phyloP scores from a whole-genome alignment of 2,888 invertebrate species.

The Trachelus troglodyta region DNA sequence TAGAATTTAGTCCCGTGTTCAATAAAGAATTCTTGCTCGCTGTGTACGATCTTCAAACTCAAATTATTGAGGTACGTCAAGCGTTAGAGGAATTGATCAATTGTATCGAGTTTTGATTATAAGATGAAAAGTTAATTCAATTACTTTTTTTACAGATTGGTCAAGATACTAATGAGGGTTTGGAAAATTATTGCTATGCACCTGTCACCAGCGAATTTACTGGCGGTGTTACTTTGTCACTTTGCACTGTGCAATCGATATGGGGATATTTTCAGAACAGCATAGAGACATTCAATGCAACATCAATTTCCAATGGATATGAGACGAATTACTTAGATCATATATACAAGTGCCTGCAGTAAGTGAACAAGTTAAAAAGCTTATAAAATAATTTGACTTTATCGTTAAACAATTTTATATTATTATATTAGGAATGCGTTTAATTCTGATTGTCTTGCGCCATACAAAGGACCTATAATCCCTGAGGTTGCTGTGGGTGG shows the following conservation, averaged over 20 bases:
- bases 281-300: slow-evolving; percentile 66
- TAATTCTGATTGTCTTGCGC: slow-evolving; percentile 77
- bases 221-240: slow-evolving; percentile 67
- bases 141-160: slow-evolving; percentile 64
- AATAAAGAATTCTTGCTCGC: slow-evolving; percentile 79
- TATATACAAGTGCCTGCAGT: slow-evolving; percentile 68
- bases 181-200: slow-evolving; percentile 84
- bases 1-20: slow-evolving; percentile 84
- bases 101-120: too few species aligned
- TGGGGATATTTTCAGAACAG: slow-evolving; percentile 82
- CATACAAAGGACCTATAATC: slow-evolving; percentile 89
- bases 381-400: slow-evolving; percentile 5
- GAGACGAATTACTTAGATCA: slow-evolving; percentile 68
- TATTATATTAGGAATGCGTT: slow-evolving; percentile 68
- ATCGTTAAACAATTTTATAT: slow-evolving; percentile 19
- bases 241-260: slow-evolving; percentile 86
- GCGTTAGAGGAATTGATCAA: background rate
- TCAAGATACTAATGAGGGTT: slow-evolving; percentile 68
- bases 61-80: slow-evolving; percentile 71
- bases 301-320: slow-evolving; percentile 30
- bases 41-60: slow-evolving; percentile 77
- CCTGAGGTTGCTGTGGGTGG: slow-evolving; percentile 89
- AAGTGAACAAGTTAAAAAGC: slow-evolving; percentile 38
- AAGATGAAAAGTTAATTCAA: background rate
- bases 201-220: slow-evolving; percentile 79